Evolutionary conservation across 2,113 vertebrate species (phyloP).

Genomic region (Paramisgurnus dabryanus): DNA sequence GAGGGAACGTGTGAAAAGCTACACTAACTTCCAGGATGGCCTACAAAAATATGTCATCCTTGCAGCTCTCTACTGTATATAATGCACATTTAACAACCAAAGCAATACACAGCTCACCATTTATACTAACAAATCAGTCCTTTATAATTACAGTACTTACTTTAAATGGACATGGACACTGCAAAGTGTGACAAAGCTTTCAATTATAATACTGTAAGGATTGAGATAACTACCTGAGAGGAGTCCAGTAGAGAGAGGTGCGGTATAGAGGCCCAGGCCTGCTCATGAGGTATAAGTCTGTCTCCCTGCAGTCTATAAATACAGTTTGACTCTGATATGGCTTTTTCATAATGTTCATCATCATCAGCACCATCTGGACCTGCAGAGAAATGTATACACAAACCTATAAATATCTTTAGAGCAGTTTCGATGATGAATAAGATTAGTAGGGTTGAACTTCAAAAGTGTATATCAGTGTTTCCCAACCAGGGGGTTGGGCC

Average conservation of each 20-base stretch:
- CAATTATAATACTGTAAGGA: neutral
- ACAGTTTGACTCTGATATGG: slow-evolving; percentile 78
- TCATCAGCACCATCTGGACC: slow-evolving; percentile 69
- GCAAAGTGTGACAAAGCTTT: neutral
- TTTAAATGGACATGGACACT: neutral
- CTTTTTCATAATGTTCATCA: slow-evolving; percentile 74
- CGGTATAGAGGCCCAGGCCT: slow-evolving; percentile 74
- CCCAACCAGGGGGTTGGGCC: too few species aligned
- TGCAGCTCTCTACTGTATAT: too few species aligned
- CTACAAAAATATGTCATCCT: too few species aligned
- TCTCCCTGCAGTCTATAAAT: slow-evolving; percentile 76
- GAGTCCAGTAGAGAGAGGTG: slow-evolving; percentile 67
- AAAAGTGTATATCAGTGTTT: neutral
- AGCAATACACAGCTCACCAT: too few species aligned
- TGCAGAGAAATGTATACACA: slow-evolving; percentile 47
- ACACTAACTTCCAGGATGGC: too few species aligned
- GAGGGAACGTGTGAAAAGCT: too few species aligned
- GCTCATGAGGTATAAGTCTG: slow-evolving; percentile 73
- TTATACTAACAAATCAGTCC: too few species aligned
- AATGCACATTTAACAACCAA: too few species aligned
- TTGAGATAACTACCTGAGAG: slow-evolving; percentile 62
- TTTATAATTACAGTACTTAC: neutral
- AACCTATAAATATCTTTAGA: neutral
- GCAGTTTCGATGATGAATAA: too few species aligned
- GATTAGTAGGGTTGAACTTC: too few species aligned